These are phyloP conservation scores for Tholera decimalis DNA, from an alignment of 2,888 invertebrate genomes.

Conservation along the genomic window DNA sequence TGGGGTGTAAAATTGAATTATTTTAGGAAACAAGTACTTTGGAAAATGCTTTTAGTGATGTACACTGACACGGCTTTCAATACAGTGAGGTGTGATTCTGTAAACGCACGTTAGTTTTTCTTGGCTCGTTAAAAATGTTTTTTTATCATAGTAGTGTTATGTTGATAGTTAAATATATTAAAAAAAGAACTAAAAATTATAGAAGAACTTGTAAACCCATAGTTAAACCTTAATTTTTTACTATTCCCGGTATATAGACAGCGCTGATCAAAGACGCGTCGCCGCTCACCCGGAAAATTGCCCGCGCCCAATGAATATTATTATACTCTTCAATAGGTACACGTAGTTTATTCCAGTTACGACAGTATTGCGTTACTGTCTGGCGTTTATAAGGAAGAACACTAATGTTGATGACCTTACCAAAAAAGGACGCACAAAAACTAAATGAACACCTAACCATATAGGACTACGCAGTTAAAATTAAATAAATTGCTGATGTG, in stretches of 20 bases:
- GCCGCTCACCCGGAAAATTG: conserved; percentile 89
- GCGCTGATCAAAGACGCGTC: conserved; percentile 89
- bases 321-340: conserved; percentile 90
- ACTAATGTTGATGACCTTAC: conserved; percentile 19
- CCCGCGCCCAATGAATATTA: conserved; percentile 91
- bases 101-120: not conserved
- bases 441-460: conserved; percentile 12
- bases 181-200: no score
- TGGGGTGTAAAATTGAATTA: conserved; percentile 84
- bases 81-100: conserved; percentile 23
- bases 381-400: conserved; percentile 29
- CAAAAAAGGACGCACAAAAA: conserved; percentile 15
- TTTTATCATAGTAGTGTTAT: no score
- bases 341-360: conserved; percentile 84
- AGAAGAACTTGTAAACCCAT: conserved; percentile 70
- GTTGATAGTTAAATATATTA: no score
- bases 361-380: conserved; percentile 73
- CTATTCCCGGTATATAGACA: conserved; percentile 81
- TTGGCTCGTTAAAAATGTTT: not conserved
- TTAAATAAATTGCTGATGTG: conserved; percentile 36
- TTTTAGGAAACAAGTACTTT: conserved; percentile 77
- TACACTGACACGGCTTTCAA: conserved; percentile 58
- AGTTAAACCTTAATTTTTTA: conserved; percentile 82
- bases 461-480: conserved; percentile 29
- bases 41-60: conserved; percentile 78